Base-by-base conservation (phyloP, 2,113 vertebrate species). In the Oncorhynchus tshawytscha region DNA sequence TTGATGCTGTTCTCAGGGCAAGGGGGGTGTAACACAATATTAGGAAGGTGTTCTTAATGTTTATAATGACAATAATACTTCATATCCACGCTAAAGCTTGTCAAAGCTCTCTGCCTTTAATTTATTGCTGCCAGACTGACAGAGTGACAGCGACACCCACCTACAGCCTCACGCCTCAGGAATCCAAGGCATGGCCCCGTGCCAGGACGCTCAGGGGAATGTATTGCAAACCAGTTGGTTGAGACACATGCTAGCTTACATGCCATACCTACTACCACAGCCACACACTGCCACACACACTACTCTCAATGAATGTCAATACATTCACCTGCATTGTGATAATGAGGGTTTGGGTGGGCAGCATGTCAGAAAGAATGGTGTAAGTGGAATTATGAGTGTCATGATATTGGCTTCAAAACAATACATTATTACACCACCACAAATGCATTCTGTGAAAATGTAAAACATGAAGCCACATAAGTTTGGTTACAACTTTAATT, bases 181-280 rank as follows among this genome's bases (percentile, higher is more conserved):
- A 89, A 92, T 92, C 70, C 78, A 1, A 84, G 84, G 54, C 48
- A 80, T 59, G 74, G 51, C 78, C 62, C 67, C 39, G 51, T 82
- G 85, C 81, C 73, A 75, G 70, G 60, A 39, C 49, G 83, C 71
- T 88, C 72, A 27, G 45, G 57, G 73, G 74, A 86, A 90, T 76
- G 83, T 72, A 67, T 67, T 72, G 57, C 82, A 82, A 92, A 93
- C 93, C 84, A 73, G 92, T 90, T 60, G 65, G 91, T 89, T 82
- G 51, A 79, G 86, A 84, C 89, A 74, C 79, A 82, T 88, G 76
- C 80, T 75, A 67, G 1, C 54, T 84, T 62, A 87, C 74, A 54
- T 62, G 79, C 71, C 54, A 27, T 27, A 62, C 67, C 24, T 22
- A 22, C 34, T 16, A 60, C 67, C 73, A 73, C 74, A 69, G 62